phyloP scores from a whole-genome alignment of 1,140 invertebrate genomes.

The Idris sp. region DNA sequence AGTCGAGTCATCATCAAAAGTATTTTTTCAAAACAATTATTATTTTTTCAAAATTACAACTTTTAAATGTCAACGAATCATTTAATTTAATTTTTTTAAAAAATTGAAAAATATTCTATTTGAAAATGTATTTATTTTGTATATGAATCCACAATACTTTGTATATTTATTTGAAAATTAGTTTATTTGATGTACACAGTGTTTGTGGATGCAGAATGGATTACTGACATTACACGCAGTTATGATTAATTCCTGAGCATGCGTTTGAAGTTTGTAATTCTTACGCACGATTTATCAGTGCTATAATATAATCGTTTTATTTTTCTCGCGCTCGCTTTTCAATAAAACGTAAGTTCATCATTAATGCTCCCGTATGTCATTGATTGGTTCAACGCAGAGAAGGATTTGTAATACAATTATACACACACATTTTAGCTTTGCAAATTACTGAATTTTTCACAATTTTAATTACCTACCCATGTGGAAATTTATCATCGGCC shows the following conservation, averaged over 20 bases:
- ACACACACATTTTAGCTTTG: background rate
- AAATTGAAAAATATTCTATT: too few species aligned
- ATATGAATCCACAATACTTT: too few species aligned
- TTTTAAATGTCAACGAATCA: too few species aligned
- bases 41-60: too few species aligned
- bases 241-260: conserved; percentile 5
- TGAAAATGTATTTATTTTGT: too few species aligned
- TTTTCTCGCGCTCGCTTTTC: conserved; percentile 3
- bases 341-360: conserved; percentile 17
- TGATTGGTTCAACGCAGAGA: conserved; percentile 1
- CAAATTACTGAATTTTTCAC: background rate
- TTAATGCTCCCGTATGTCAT: conserved; percentile 21
- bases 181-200: too few species aligned
- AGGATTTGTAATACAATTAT: conserved; percentile 14
- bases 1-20: too few species aligned
- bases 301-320: conserved; percentile 26
- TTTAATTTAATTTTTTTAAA: too few species aligned
- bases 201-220: background rate
- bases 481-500: too few species aligned
- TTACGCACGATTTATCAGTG: conserved; percentile 21
- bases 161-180: too few species aligned
- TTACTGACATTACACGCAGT: background rate
- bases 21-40: too few species aligned
- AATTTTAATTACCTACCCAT: too few species aligned
- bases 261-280: conserved; percentile 4